Conservation (phyloP, 2,888 invertebrate species). For the Stenichneumon culpator region DNA sequence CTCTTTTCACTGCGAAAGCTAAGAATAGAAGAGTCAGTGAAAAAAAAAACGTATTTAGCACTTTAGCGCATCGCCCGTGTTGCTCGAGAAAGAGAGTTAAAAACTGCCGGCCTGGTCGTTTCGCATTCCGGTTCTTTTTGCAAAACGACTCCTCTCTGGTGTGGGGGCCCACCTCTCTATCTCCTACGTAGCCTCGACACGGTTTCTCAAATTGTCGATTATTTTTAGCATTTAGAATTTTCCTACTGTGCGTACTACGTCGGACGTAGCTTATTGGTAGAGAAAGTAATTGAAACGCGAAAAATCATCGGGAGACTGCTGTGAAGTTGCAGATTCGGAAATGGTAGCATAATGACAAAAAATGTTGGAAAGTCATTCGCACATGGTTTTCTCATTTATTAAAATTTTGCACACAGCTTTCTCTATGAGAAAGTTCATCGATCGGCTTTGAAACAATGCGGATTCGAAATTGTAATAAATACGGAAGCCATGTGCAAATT, state of each 20-base stretch:
- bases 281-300: constrained; percentile 14
- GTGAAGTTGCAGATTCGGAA: neutral
- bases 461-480: too few relatives aligned
- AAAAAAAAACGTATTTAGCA: constrained; percentile 16
- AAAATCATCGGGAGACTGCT: neutral
- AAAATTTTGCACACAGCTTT: too few relatives aligned
- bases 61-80: constrained; percentile 5
- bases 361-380: too few relatives aligned
- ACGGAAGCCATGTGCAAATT: too few relatives aligned
- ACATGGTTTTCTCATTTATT: too few relatives aligned
- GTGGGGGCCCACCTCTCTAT: constrained; percentile 7
- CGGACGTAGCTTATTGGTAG: neutral
- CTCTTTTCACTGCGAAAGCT: constrained; percentile 1
- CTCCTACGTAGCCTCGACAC: constrained; percentile 59
- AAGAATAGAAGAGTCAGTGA: constrained; percentile 14
- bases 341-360: neutral
- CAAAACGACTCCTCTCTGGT: constrained; percentile 32
- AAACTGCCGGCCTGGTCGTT: constrained; percentile 9
- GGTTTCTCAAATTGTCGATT: constrained; percentile 55
- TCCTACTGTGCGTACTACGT: constrained; percentile 12
- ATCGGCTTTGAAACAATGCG: too few relatives aligned
- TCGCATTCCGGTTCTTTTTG: constrained; percentile 44
- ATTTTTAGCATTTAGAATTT: constrained; percentile 53
- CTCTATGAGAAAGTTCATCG: too few relatives aligned
- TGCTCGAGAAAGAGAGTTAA: constrained; percentile 18